Conservation (phyloP, 2,888 invertebrate species). For the Autographa gamma region DNA sequence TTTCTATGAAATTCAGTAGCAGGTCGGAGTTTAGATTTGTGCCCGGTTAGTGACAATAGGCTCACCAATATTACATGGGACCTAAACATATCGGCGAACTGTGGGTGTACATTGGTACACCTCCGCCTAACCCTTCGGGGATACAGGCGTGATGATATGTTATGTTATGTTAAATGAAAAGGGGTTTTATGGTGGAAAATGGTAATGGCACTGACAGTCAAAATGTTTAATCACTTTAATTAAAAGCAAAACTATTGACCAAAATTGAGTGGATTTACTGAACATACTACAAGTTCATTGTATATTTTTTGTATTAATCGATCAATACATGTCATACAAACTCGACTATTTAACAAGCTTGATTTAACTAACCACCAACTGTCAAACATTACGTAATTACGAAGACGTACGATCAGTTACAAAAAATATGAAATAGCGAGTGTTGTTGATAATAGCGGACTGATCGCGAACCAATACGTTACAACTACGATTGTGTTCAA, state of each 20-base stretch:
- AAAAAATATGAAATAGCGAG: slow-evolving; percentile 53
- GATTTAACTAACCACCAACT: slow-evolving; percentile 37
- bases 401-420: slow-evolving; percentile 38
- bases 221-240: not conserved
- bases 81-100: no score
- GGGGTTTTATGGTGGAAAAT: no score
- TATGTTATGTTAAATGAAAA: no score
- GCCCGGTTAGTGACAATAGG: no score
- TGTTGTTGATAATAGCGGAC: slow-evolving; percentile 46
- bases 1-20: no score
- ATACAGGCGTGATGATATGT: no score
- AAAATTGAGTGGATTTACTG: not conserved
- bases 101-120: no score
- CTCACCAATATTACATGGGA: no score
- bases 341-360: slow-evolving; percentile 41
- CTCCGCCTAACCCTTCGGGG: no score
- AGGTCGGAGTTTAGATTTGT: no score
- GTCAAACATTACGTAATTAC: slow-evolving; percentile 44
- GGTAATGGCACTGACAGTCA: no score
- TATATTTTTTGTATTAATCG: not conserved
- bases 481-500: slow-evolving; percentile 65
- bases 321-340: slow-evolving; percentile 16
- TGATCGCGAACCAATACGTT: slow-evolving; percentile 50
- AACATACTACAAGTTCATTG: not conserved
- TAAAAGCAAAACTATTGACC: not conserved